Evolutionary conservation across 2,113 vertebrate genomes (phyloP), one percentile per base, ranked within the genome.

Genomic region (Eptesicus fuscus): DNA sequence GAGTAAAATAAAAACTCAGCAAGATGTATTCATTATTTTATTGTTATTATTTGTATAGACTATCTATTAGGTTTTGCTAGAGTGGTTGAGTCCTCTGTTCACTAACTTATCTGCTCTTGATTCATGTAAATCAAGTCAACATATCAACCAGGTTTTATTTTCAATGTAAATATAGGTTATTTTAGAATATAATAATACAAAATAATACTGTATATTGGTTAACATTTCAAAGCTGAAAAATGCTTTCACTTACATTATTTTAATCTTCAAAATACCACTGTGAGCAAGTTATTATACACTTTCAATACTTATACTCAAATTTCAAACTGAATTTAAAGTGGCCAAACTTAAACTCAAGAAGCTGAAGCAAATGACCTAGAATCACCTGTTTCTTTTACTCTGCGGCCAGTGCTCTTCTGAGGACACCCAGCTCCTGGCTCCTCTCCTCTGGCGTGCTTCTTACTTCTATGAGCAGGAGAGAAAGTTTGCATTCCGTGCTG

Each of bases 401-500:
- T 11, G 2, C 20, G 3, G 4, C 18, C 4, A 22, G 18, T 17
- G 40, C 44, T 51, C 47, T 47, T 32, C 12, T 0, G 9, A 40
- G 37, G 30, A 16, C 25, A 44, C 0, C 2, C 25, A 2, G 5
- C 63, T 28, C 28, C n/a, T 7, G 7, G 13, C 20, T 61, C 12
- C 40, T 30, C 30, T 86, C 35, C 22, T 61, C 25, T 61, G 25
- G 0, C 11, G 12, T 16, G 14, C 11, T 14, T 5, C 12, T 44
- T 8, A n/a, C 79, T 49, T 28, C 12, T 51, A 0, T 1, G 28
- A 13, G 5, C 2, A 5, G 49, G 12, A 61, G 49, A 20, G 35
- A 23, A 14, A 5, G 18, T 40, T 42, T 37, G 65, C 3, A 2
- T 5, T 23, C 44, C 9, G 0, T 0, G 9, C 7, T 71, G 22